Percentiles rank a stretch among this genome's conserved stretches.
Evolutionary conservation across 2,113 vertebrate genomes (phyloP).

Genomic region (Astur gentilis): DNA sequence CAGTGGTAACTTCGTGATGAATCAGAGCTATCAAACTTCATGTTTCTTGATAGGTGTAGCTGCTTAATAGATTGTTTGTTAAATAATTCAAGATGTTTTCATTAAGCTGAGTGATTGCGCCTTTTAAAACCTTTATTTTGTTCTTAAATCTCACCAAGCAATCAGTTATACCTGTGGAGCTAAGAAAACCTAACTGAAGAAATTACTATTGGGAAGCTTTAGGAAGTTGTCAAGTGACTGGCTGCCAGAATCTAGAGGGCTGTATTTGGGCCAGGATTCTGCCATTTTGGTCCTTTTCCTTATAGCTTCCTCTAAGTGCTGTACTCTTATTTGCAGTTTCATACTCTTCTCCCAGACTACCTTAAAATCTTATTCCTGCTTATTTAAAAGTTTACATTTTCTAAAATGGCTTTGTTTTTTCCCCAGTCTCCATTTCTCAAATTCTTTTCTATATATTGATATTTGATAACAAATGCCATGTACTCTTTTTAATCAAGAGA

Average conservation of each 20-base stretch:
- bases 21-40: background rate
- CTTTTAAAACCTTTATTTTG: constrained; percentile 10
- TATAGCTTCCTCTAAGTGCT: background rate
- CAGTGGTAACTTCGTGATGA: background rate
- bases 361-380: background rate
- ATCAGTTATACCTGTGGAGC: background rate
- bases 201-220: background rate
- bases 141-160: background rate
- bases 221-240: background rate
- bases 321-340: background rate
- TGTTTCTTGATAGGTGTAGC: background rate
- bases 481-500: constrained; percentile 66
- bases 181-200: background rate
- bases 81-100: constrained; percentile 50
- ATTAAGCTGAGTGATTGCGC: constrained; percentile 30
- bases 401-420: background rate
- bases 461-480: constrained; percentile 65
- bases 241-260: background rate
- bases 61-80: constrained; percentile 30
- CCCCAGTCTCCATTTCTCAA: constrained; percentile 7
- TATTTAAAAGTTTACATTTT: constrained; percentile 4
- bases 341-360: background rate
- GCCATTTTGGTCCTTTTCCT: background rate
- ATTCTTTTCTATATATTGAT: constrained; percentile 58
- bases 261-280: background rate